Evolutionary conservation across 2,888 invertebrate species (phyloP), one percentile per base, ranked within the genome.

Genomic region (Ochropleura leucogaster): DNA sequence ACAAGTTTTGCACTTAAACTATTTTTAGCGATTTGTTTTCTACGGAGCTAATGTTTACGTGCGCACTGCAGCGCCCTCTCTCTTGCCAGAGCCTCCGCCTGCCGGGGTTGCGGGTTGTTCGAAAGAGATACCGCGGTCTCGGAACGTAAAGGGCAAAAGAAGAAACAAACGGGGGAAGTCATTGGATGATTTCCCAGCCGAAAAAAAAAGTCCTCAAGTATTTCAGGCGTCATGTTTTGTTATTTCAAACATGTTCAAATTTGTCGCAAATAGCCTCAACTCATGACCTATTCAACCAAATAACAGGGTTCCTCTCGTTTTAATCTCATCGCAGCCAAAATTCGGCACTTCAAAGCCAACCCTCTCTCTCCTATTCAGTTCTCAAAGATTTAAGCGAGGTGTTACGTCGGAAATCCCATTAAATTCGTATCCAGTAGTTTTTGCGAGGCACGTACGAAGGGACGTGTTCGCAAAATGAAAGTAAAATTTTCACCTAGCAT

Each of bases 361-460:
- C 53, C 66, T 63, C 18, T 59, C 30, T 63, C 18, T 59, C 30
- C 40, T 60, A 46, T 84, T 70, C 66, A 44, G 49, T 72, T 80
- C 84, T 84, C 80, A 70, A 79, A 73, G 79, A 85, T 85, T 83
- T 69, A 59, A 85, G n/a, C 47, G 44, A 59, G 60, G 75, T 68
- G 75, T 74, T 64, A 73, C 79, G 67, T 68, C 53, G 63, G 62
- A 82, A 82, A 82, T 74, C 73, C 79, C 60, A 85, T 83, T 85
- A 84, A 84, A 85, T 79, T 79, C 47, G 75, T 16, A 79, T 72
- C 83, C 30, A 73, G 68, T 78, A 83, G 79, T 85, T 85, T 84
- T 79, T 85, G 69, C 59, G 55, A 72, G 42, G 66, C 83, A 83
- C 85, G 83, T 84, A 68, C 83, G 55, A 44, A 40, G 53, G 63